Evolutionary conservation across 2,888 invertebrate species (phyloP).

Genomic region (Galerucella calmariensis): DNA sequence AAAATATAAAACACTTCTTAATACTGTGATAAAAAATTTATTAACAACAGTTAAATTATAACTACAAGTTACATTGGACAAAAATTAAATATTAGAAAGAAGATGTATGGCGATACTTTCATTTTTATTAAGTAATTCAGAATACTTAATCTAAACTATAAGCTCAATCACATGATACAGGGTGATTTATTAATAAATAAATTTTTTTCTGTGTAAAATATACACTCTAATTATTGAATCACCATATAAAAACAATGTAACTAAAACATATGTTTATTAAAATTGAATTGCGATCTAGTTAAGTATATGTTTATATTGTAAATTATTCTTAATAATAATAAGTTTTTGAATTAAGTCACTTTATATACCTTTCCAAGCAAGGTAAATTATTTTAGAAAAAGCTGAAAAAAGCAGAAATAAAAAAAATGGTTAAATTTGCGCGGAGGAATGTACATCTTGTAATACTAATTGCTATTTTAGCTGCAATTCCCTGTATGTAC

Average conservation of each 20-base stretch:
- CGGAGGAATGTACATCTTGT: background rate
- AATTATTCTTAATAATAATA: slow-evolving; percentile 10
- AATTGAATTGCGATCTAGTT: background rate
- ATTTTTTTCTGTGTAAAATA: no score
- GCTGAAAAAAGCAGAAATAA: background rate
- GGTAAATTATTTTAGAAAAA: background rate
- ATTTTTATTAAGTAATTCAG: slow-evolving; percentile 35
- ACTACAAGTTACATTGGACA: slow-evolving; percentile 8
- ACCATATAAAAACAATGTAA: slow-evolving; percentile 42
- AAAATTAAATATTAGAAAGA: background rate
- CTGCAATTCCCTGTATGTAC: slow-evolving; percentile 19
- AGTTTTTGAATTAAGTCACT: background rate
- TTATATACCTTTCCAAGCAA: background rate
- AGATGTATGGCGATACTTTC: slow-evolving; percentile 20
- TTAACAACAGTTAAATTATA: slow-evolving; percentile 21
- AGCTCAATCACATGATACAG: slow-evolving; percentile 47
- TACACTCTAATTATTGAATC: no score
- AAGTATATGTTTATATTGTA: slow-evolving; percentile 4
- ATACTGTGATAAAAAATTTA: slow-evolving; percentile 25
- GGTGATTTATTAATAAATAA: no score
- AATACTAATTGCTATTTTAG: background rate
- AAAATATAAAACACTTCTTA: background rate
- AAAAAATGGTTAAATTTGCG: background rate
- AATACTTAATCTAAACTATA: slow-evolving; percentile 46
- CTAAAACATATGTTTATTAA: slow-evolving; percentile 6